phyloP scores from a whole-genome alignment of 2,113 vertebrate species.

The Pseudopodoces humilis region DNA sequence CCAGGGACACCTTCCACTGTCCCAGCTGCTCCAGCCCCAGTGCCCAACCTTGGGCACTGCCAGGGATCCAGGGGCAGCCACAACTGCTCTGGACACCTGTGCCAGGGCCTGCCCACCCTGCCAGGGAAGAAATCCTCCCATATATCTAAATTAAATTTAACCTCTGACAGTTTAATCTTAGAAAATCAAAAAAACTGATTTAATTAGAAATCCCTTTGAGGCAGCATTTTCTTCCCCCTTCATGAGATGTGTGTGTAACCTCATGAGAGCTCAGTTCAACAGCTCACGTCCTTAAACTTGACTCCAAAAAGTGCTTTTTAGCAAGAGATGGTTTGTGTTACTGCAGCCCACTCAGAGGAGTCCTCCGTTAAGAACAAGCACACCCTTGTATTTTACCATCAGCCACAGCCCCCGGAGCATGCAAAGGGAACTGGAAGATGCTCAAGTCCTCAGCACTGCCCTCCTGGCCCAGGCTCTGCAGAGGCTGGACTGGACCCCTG shows the following conservation, averaged over 20 bases:
- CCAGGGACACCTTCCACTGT: background rate
- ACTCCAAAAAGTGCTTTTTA: background rate
- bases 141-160: background rate
- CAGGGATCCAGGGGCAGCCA: background rate
- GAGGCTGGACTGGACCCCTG: fast-evolving
- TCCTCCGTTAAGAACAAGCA: background rate
- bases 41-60: background rate
- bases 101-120: background rate
- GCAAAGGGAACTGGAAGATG: fast-evolving
- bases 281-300: background rate
- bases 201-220: background rate
- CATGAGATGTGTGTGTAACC: background rate
- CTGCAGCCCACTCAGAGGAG: background rate
- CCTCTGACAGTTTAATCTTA: background rate
- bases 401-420: no score
- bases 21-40: background rate
- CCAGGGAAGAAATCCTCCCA: fast-evolving
- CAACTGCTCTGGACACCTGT: background rate
- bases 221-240: background rate
- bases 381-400: fast-evolving
- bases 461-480: background rate
- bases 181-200: background rate
- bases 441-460: background rate
- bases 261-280: background rate
- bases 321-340: background rate